Percentiles rank a stretch among this genome's conserved stretches.
These are phyloP conservation scores for Porites divaricata DNA, from an alignment of 92 coral and sea anemone genomes.

Conservation along the genomic window DNA sequence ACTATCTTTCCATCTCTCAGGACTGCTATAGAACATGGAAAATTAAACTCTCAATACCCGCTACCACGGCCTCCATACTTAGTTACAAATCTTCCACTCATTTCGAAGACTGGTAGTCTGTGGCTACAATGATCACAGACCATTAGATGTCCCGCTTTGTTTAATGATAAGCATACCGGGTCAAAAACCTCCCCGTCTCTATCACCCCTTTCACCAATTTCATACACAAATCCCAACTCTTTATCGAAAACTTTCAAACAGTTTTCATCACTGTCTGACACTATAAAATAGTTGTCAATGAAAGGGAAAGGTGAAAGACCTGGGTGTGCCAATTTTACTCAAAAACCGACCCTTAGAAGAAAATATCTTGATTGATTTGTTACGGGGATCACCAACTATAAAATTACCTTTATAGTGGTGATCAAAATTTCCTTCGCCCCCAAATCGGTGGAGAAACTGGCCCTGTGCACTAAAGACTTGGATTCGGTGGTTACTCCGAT, in stretches of 20 bases:
- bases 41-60: background rate
- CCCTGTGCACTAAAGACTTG: conserved; percentile 45
- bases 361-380: conserved; percentile 20
- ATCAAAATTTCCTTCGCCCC: conserved; percentile 7
- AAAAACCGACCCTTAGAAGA: background rate
- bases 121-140: background rate
- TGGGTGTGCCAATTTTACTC: background rate
- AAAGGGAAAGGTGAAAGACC: background rate
- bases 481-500: conserved; percentile 38
- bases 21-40: background rate
- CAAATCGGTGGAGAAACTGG: background rate
- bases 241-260: background rate
- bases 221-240: background rate
- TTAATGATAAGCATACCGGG: background rate
- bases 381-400: conserved; percentile 9
- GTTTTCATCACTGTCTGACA: background rate
- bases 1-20: conserved; percentile 1
- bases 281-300: background rate
- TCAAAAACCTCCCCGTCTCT: background rate
- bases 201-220: conserved; percentile 3
- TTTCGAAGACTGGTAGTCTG: background rate
- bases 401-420: conserved; percentile 8
- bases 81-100: background rate
- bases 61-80: background rate
- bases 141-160: conserved; percentile 13